Base-by-base conservation (phyloP, 1,140 invertebrate genomes). In the Euura saliciscinereae region DNA sequence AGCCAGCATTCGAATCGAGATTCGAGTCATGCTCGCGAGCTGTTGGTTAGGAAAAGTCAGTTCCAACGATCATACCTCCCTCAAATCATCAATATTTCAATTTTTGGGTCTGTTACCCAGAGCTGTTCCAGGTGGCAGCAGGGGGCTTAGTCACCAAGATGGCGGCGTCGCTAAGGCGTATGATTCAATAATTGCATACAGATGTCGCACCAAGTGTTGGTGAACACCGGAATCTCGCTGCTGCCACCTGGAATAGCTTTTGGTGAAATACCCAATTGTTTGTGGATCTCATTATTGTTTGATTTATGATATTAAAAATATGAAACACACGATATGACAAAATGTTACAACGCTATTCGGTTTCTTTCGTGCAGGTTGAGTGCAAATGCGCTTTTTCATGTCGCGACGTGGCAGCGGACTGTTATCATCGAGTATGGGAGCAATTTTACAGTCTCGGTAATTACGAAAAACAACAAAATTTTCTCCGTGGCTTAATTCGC, bases 401-500 rank as follows among this genome's bases (percentile, higher is more conserved):
- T 51, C 46, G 2, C n/a, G 46, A 7, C 7, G 7, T 51, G 46
- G 46, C 46, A 51, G 46, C 46, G 46, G 46, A 51, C 46, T 51
- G 46, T 51, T 51, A 51, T 51, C 46, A 51, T 51, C 46, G 46
- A 51, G 46, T 51, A n/a, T 51, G 46, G 46, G 46, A 51, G 46
- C 46, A 51, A 51, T 51, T 51, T 51, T 51, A 51, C 46, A 51
- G 46, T 51, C 46, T 51, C 46, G 46, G 46, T 51, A 51, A 51
- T 51, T 51, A 51, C 46, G 46, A 51, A 51, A 51, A 51, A n/a
- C 46, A 51, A 51, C 46, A 51, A 2, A 51, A 51, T 51, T 51
- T 51, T 51, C n/a, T 51, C 46, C 46, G 46, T 51, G 46, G 46
- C n/a, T 51, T 7, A 7, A 51, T 51, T 51, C 46, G 46, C 46